phyloP scores from a whole-genome alignment of 2,113 vertebrate species.

The Peucedramus taeniatus region DNA sequence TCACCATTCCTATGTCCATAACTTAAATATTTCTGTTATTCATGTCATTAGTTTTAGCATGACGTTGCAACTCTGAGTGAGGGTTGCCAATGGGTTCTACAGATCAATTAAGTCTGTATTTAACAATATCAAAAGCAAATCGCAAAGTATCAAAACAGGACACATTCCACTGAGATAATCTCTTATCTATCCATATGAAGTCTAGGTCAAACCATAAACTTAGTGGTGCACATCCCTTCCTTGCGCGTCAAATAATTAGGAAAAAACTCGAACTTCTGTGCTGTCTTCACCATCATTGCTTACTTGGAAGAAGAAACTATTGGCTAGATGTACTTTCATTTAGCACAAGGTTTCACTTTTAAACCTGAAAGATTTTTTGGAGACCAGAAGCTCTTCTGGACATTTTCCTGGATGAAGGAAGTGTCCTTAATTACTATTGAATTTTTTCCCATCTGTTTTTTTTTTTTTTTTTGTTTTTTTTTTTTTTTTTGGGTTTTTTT shows the following conservation, averaged over 20 bases:
- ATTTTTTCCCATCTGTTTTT: neutral
- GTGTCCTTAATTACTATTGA: neutral
- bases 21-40: neutral
- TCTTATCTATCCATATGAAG: neutral
- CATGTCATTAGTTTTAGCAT: neutral
- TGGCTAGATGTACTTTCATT: neutral
- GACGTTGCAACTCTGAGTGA: neutral
- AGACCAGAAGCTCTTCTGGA: neutral
- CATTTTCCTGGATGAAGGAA: neutral
- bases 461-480: neutral
- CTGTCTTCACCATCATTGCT: neutral
- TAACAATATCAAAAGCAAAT: neutral
- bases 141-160: neutral
- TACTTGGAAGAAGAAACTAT: neutral
- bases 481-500: neutral
- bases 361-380: neutral
- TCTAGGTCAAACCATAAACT: neutral
- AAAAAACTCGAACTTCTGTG: neutral
- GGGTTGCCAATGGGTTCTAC: neutral
- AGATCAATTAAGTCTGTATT: neutral
- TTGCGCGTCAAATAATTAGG: accelerated
- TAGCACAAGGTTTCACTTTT: neutral
- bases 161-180: neutral
- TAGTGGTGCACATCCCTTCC: accelerated
- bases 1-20: neutral